Conservation (phyloP, 2,797 vertebrate genomes). For the Enteromius treurensis region DNA sequence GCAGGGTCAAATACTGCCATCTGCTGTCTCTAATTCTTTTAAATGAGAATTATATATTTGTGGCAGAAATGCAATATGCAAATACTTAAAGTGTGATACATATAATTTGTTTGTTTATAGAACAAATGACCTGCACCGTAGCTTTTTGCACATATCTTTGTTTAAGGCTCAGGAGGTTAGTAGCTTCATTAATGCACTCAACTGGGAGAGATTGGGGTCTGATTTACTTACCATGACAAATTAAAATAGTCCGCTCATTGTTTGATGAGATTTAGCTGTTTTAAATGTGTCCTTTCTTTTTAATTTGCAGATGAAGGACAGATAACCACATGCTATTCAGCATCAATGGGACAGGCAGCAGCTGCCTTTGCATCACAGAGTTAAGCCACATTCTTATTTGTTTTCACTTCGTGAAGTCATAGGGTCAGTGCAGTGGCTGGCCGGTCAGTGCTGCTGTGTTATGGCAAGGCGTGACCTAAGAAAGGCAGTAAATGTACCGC, state of each 20-base stretch:
- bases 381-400: constrained; percentile 15
- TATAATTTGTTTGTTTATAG: neutral
- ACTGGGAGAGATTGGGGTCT: neutral
- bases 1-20: constrained; percentile 7
- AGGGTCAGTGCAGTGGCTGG: constrained; percentile 32
- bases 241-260: neutral
- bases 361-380: neutral
- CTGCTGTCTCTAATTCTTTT: constrained; percentile 21
- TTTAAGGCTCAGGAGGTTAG: constrained; percentile 5
- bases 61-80: neutral
- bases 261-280: neutral
- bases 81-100: neutral
- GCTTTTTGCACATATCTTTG: neutral
- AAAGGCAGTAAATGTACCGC: constrained; percentile 51
- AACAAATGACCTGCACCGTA: neutral
- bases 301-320: constrained; percentile 3
- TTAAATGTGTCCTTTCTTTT: neutral
- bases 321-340: constrained; percentile 13
- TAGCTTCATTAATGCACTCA: neutral
- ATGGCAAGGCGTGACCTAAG: constrained; percentile 33
- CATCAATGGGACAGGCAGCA: neutral
- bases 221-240: constrained; percentile 18
- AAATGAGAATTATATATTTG: neutral
- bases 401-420: constrained; percentile 18
- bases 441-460: constrained; percentile 25